Evolutionary conservation across 1,140 invertebrate genomes (phyloP), one percentile per base, ranked within the genome.

Genomic region (Platorchestia sp.): DNA sequence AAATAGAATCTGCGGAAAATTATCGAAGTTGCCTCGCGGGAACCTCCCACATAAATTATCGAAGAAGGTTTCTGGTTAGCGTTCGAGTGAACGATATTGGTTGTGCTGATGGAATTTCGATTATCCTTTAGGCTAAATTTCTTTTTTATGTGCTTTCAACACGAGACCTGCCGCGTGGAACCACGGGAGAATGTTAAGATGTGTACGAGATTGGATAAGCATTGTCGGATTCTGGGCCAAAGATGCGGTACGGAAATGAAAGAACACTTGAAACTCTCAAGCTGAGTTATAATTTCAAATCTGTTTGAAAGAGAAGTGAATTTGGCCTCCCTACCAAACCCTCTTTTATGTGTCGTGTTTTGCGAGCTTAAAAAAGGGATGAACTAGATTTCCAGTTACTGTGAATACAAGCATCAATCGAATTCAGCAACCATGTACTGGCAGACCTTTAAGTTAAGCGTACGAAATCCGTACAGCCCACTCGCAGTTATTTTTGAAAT

Each of bases 21-120:
- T 93, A 93, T 93, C 91, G 91, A 47, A 93, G 91, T 93, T 93
- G 43, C 91, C 91, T 93, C 43, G 43, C 43, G 45, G 91, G 47
- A 93, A 93, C 91, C 91, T 45, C 45, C 43, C 91, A 93, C 91
- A 93, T 93, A 93, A 93, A 93, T 93, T 93, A 93, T 93, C 45
- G 91, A 45, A 90, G 87, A 90, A 40, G 45, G 91, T 93, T 93
- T 93, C 91, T 93, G 91, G 91, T 45, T 93, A 93, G 91, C 91
- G 91, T 93, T 93, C 43, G 45, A 93, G 91, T 93, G 91, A 93
- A 93, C 91, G 91, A 93, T 93, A 93, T 93, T 93, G 91, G 91
- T 93, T 93, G 91, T 45, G 45, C 91, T 93, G 91, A 93, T 93
- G 91, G 91, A 93, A 93, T 93, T 93, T 93, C 91, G 91, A 93